Evolutionary conservation across 2,888 invertebrate genomes (phyloP).

Genomic region (Andrena minutula): DNA sequence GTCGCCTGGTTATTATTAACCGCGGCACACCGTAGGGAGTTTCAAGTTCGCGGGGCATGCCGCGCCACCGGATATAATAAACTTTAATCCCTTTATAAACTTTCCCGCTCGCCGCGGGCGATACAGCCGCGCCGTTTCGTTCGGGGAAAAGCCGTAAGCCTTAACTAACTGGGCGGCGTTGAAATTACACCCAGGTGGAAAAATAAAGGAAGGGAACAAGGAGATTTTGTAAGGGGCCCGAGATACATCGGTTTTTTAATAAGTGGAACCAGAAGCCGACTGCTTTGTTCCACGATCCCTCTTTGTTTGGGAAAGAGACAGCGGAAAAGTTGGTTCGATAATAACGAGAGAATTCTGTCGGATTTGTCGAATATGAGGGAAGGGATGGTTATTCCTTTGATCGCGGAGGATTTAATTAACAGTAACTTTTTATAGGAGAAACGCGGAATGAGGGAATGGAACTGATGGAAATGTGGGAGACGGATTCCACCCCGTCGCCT

Average conservation of each 20-base stretch:
- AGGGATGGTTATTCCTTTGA: conserved; percentile 24
- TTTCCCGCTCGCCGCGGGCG: conserved; percentile 39
- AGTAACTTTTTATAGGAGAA: conserved; percentile 57
- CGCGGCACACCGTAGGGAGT: conserved; percentile 40
- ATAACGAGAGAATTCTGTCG: conserved; percentile 63
- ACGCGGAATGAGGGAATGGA: neutral
- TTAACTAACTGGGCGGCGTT: conserved; percentile 41
- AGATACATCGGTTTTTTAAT: conserved; percentile 50
- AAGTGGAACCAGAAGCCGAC: conserved; percentile 43
- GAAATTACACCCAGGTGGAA: conserved; percentile 43
- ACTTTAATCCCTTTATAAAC: conserved; percentile 71
- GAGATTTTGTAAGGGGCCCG: neutral
- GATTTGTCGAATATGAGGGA: conserved; percentile 38
- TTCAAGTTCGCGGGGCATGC: conserved; percentile 44
- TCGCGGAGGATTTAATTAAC: conserved; percentile 65
- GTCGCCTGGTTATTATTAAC: conserved; percentile 63
- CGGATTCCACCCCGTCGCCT: conserved; percentile 49
- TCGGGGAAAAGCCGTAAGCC: conserved; percentile 48
- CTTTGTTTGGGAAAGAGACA: neutral
- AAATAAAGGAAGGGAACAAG: conserved; percentile 12
- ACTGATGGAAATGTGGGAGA: neutral
- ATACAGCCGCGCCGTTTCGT: conserved; percentile 20
- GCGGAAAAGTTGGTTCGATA: conserved; percentile 20
- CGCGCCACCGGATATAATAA: conserved; percentile 57
- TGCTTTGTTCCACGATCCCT: neutral